Evolutionary conservation across 2,113 vertebrate species (phyloP), one percentile per base, ranked within the genome.

Genomic region (Colossoma macropomum): DNA sequence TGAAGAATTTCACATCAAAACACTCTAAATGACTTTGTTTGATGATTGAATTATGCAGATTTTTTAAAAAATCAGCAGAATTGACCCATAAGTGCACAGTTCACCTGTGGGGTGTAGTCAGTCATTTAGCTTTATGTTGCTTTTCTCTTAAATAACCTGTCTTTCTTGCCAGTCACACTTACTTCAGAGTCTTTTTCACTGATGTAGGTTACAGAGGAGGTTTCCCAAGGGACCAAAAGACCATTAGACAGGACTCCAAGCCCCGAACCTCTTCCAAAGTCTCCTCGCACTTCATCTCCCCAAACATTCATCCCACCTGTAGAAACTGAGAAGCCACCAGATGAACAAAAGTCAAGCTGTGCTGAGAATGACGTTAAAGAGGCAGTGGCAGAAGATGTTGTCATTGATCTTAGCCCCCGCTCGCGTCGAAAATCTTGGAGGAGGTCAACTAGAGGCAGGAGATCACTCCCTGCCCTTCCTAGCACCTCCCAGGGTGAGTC

Each of bases 351-450:
- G 30, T 45, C 59, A 54, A 63, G 1, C 45, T 66, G 15, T 56
- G 81, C 25, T 28, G 79, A 84, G 63, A 59, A 34, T 41, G 68
- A 0, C n/a, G 65, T 17, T 41, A 83, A 25, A 66, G 52, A 15
- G 86, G 85, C 34, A 84, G 65, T 70, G 41, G 9, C 3, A 83
- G 86, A 28, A 70, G 34, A 13, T 16, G 69, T 8, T 0, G 13
- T 79, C 0, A 66, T 83, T 0, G 48, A 88, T 23, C 77, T 68
- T 16, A 91, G 78, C 32, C 87, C 91, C 11, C 75, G 59, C 34
- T 70, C 86, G 2, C 83, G 85, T 27, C 90, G 90, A 66, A 94
- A 93, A 32, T 95, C 95, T 28, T 95, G 92, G 93, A 93, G 93
- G 72, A 92, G 94, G 87, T 91, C 93, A 27, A 93, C 92, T 8